These are phyloP conservation scores for Camponotus fellah DNA, from an alignment of 2,888 invertebrate genomes.

Conservation along the genomic window DNA sequence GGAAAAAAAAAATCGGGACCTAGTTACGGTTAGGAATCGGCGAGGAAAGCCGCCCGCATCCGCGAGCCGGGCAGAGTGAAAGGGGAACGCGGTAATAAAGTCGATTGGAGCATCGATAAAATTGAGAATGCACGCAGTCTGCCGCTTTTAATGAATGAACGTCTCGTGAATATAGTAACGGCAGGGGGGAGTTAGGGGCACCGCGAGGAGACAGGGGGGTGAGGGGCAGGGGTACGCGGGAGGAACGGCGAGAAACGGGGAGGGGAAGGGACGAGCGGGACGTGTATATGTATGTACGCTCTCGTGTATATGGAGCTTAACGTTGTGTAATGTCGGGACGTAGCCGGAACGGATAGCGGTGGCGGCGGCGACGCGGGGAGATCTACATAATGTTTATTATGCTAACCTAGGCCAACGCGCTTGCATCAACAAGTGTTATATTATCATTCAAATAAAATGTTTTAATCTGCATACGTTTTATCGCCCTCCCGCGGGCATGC, in stretches of 20 bases:
- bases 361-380: conserved; percentile 72
- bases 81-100: conserved; percentile 46
- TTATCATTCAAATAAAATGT: conserved; percentile 86
- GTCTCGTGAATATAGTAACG: conserved; percentile 78
- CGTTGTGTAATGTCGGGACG: conserved; percentile 68
- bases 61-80: conserved; percentile 24
- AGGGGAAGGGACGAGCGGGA: conserved; percentile 4
- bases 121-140: conserved; percentile 78
- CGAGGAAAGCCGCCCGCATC: conserved; percentile 54
- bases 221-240: conserved; percentile 42
- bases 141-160: conserved; percentile 81
- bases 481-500: conserved; percentile 84
- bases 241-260: conserved; percentile 27
- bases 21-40: not conserved
- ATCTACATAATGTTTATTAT: conserved; percentile 86
- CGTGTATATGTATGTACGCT: conserved; percentile 16
- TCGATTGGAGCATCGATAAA: conserved; percentile 81
- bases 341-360: conserved; percentile 71
- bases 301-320: conserved; percentile 50
- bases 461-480: conserved; percentile 86
- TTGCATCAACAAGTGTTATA: conserved; percentile 86
- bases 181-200: conserved; percentile 60
- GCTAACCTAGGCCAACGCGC: conserved; percentile 86
- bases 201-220: conserved; percentile 42
- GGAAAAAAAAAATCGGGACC: not conserved